A percentile compares a stretch with the other conserved stretches of the same genome.
Evolutionary conservation across 2,888 invertebrate species (phyloP).

Genomic region (Leptinotarsa tumamoca): DNA sequence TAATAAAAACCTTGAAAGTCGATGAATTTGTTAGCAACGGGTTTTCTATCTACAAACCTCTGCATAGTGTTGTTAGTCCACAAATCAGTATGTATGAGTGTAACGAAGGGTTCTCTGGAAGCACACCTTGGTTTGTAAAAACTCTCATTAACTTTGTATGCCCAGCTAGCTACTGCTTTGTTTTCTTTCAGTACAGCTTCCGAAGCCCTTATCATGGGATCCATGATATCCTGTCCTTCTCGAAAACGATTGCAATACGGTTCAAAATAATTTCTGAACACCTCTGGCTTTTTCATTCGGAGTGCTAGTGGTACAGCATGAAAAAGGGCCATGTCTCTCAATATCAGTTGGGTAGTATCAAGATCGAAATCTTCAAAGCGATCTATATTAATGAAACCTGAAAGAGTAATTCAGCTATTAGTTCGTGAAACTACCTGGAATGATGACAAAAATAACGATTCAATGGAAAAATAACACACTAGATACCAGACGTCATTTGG

Average conservation of each 20-base stretch:
- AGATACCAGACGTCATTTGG: no score
- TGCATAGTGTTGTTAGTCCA: conserved; percentile 72
- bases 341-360: conserved; percentile 65
- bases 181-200: conserved; percentile 25
- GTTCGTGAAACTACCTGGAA: no score
- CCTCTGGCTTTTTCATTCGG: conserved; percentile 58
- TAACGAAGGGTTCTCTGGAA: conserved; percentile 61
- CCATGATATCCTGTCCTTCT: conserved; percentile 4
- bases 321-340: conserved; percentile 68
- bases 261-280: no score
- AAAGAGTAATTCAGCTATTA: conserved; percentile 16
- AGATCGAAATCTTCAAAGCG: conserved; percentile 68
- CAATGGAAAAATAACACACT: no score
- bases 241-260: conserved; percentile 53
- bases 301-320: conserved; percentile 70
- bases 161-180: conserved; percentile 1
- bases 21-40: conserved; percentile 64
- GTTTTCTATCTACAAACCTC: conserved; percentile 57
- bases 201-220: neutral
- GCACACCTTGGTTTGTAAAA: conserved; percentile 20
- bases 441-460: no score
- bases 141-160: neutral
- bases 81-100: conserved; percentile 56
- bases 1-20: conserved; percentile 71
- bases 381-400: conserved; percentile 68